Base-by-base conservation (phyloP, 2,797 vertebrate species). In the Peromyscus nudipes region DNA sequence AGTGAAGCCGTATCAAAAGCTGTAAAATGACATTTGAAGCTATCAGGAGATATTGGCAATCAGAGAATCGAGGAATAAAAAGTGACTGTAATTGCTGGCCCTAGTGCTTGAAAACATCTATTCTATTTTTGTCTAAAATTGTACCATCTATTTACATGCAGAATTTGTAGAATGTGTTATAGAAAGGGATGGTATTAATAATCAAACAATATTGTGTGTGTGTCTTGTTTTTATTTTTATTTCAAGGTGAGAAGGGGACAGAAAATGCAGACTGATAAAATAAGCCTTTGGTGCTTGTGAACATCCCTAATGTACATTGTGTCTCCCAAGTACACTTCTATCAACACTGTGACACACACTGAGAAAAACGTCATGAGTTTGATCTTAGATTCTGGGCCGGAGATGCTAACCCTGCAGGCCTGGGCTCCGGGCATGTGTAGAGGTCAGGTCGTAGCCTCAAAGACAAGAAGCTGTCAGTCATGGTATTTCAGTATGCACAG, bases 11-110 rank as follows among this genome's bases (percentile, higher is more conserved):
- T 81, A 95, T 60, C 82, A 94, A 91, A 89, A 95, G 69, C 62
- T 80, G 1, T 76, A 91, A 98, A 95, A 97, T 96, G 46, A 55
- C 88, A 95, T 91, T 52, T 40, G 69, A 98, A 97, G 37, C 13
- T 82, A 76, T 95, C 90, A 85, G 67, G 98, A 98, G 77, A 95
- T 92, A 97, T 34, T 92, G 84, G 69, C 87, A 97, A 95, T 93
- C 85, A 94, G 91, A 97, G 84, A 91, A 95, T 76, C 96, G 64
- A 71, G 57, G 65, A 97, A 97, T 4, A 97, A 67, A 94, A 98
- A 97, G 98, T 97, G 80, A 97, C 88, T 96, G 67, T 96, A 96
- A 98, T 98, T 96, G 97, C 40, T 97, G 69, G 77, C 1, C 14
- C 14, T 85, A 92, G 34, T 96, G 7, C 79, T 96, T 98, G 71